A percentile compares a stretch with the other conserved stretches of the same genome.
Conservation (phyloP, 2,888 invertebrate species). For the Sarcophaga carnaria region DNA sequence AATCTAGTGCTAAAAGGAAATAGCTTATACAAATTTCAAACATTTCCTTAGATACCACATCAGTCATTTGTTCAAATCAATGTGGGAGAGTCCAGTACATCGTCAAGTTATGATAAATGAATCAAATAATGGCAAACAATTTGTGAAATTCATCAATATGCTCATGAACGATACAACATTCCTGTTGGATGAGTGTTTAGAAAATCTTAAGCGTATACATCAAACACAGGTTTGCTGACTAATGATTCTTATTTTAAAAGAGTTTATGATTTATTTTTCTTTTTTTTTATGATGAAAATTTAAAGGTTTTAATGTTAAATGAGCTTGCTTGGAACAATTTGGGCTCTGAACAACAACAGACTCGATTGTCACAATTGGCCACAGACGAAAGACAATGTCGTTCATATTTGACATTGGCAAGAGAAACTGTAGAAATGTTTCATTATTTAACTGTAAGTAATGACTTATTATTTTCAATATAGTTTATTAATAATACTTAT, state of each 20-base stretch:
- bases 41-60: slow-evolving; percentile 89
- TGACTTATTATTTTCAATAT: not conserved
- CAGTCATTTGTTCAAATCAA: slow-evolving; percentile 96
- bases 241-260: not conserved
- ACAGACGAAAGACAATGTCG: slow-evolving; percentile 94
- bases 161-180: slow-evolving; percentile 99
- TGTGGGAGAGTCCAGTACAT: slow-evolving; percentile 97
- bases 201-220: slow-evolving; percentile 93
- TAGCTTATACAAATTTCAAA: not conserved
- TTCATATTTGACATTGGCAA: slow-evolving; percentile 94
- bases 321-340: slow-evolving; percentile 86
- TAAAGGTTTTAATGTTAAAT: slow-evolving; percentile 85
- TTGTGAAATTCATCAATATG: slow-evolving; percentile 98
- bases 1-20: not conserved
- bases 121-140: slow-evolving; percentile 94
- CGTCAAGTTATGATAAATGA: slow-evolving; percentile 93
- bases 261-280: not conserved
- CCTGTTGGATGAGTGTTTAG: slow-evolving; percentile 96
- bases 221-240: slow-evolving; percentile 88
- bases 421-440: slow-evolving; percentile 99
- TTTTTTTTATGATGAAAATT: not conserved
- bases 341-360: slow-evolving; percentile 87
- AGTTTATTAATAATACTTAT: not conserved
- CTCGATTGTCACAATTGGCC: slow-evolving; percentile 88
- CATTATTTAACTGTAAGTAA: slow-evolving; percentile 92